Base-by-base conservation (phyloP, 2,797 vertebrate species). In the Phrynocephalus forsythii region DNA sequence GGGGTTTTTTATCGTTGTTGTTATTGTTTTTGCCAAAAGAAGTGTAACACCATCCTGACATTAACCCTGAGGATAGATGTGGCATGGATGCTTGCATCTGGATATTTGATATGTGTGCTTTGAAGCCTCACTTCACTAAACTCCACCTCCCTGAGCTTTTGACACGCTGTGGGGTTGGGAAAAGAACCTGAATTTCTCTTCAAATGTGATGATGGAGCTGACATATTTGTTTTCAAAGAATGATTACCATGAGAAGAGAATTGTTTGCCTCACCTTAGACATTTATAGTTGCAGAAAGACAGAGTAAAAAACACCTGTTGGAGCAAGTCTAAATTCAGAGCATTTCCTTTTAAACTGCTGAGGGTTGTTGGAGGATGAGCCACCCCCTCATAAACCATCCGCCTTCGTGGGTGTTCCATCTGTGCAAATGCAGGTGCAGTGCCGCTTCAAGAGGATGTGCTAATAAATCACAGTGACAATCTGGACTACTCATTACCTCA, bases 381-480 rank as follows among this genome's bases (percentile, higher is more conserved):
- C 38, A 20, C 60, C 87, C 38, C 86, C 60, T 82, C 83, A 79
- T 89, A 89, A 89, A 83, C 67, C 72, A 82, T 91, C 90, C 79
- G 94, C 89, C 96, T 94, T 95, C 85, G 92, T 91, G 89, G 88
- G 92, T 95, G 90, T 94, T 95, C 95, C 88, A 90, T 91, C 92
- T 93, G 90, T 93, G 91, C 92, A 90, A 85, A 87, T 22, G 91
- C 97, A 97, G 97, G 96, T 97, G 97, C 96, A 96, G 94, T 94
- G 90, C 93, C 94, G 92, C 91, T 94, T 92, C 86, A 63, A 87
- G 79, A 91, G 96, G 96, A 93, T 97, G 96, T 96, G 96, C 95
- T 94, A 92, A 96, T 97, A 97, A 98, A 97, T 97, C 96, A 96
- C 91, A 24, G 11, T 89, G 95, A 96, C 95, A 95, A 88, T 90